Evolutionary conservation across 92 coral and sea anemone genomes (phyloP), one percentile per base, ranked within the genome.

Genomic region (Phenganax subtilis): DNA sequence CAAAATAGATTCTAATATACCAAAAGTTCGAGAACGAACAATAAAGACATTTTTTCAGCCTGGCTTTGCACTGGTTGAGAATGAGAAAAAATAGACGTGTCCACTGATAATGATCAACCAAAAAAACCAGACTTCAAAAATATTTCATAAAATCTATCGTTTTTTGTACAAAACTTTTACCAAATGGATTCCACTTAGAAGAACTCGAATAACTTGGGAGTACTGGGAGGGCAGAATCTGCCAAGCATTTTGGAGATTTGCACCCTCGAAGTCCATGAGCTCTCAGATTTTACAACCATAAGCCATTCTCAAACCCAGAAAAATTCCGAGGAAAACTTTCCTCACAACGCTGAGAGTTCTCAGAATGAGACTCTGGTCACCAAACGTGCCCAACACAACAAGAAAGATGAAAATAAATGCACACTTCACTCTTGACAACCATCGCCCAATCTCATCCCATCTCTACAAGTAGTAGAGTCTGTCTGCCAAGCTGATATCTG

Each of bases 391-490:
- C 47, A 59, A 59, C 65, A 59, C 16, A 59, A 59, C n/a, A 59
- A 59, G 4, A 59, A 15, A 55, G 10, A 73, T n/a, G 6, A 51
- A 10, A 78, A 37, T 8, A 44, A 47, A 15, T 12, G 37, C 28
- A 51, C 60, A 63, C 0, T 59, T 51, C 67, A 28, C 55, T 30
- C 55, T 37, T 15, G 16, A 37, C 20, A 28, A 11, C 30, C 71
- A 8, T 60, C 29, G 4, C 9, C 14, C 27, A 61, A 20, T 47
- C 61, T 51, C 65, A 57, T 31, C 11, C 5, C 55, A 65, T 54
- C 14, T 75, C 71, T 82, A 93, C 27, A 96, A 86, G 90, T 91
- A 96, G 84, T 87, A 96, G 16, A 96, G 92, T 79, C 89, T 91
- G 92, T 96, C 97, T 0, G 96, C 89, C 80, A 96, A 88, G 12